A percentile compares a stretch with the other conserved stretches of the same genome.
Conservation (phyloP, 2,113 vertebrate genomes). For the Diadophis punctatus region DNA sequence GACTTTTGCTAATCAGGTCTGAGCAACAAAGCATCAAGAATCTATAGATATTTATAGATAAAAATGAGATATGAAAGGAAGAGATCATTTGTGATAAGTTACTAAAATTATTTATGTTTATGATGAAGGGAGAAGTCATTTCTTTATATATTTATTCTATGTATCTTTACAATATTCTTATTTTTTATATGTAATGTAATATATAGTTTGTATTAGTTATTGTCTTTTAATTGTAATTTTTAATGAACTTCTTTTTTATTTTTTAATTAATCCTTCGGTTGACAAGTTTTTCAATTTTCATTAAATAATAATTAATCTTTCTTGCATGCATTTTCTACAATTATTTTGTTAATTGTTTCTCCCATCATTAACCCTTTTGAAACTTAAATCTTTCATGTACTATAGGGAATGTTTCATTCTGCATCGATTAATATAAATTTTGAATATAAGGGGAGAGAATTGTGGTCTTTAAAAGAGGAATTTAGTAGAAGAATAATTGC, state of each 20-base stretch:
- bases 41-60: background rate
- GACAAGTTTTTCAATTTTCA: slow-evolving; percentile 40
- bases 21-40: background rate
- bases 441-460: background rate
- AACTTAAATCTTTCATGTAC: slow-evolving; percentile 8
- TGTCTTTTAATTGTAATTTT: background rate
- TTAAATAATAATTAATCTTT: slow-evolving; percentile 34
- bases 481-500: background rate
- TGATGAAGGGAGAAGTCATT: background rate
- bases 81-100: background rate
- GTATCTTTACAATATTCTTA: background rate
- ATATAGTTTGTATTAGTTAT: background rate
- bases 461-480: background rate
- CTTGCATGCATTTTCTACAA: background rate
- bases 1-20: background rate
- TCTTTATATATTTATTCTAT: background rate
- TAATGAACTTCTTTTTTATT: slow-evolving; percentile 27
- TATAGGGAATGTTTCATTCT: background rate
- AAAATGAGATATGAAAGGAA: background rate
- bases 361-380: slow-evolving; percentile 16
- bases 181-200: background rate
- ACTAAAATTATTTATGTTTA: background rate
- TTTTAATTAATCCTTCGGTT: slow-evolving; percentile 42
- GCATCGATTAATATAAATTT: slow-evolving; percentile 5
- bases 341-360: slow-evolving; percentile 39